Conservation (phyloP, 2,888 invertebrate species). For the Mystacides longicornis region DNA sequence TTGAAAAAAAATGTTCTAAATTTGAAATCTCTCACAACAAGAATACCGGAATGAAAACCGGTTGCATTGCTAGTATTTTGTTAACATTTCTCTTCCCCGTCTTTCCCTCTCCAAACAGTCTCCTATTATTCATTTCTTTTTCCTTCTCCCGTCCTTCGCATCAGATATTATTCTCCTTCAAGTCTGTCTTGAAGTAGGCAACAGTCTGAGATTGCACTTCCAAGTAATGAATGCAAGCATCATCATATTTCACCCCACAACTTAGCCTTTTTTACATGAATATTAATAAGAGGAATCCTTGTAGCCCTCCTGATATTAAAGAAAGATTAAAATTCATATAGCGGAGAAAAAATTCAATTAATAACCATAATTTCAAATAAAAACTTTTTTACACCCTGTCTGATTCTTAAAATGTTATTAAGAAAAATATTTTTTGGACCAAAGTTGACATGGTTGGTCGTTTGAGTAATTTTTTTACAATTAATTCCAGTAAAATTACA, state of each 20-base stretch:
- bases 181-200: neutral
- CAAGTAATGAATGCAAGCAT: neutral
- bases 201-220: neutral
- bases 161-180: neutral
- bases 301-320: neutral
- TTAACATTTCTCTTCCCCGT: too few species aligned
- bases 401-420: too few species aligned
- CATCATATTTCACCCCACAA: neutral
- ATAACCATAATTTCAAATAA: too few species aligned
- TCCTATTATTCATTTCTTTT: neutral
- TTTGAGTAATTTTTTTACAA: too few species aligned
- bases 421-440: too few species aligned
- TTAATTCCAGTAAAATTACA: too few species aligned
- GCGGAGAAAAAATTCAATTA: neutral
- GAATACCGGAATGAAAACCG: too few species aligned
- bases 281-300: neutral
- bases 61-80: too few species aligned
- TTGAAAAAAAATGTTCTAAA: too few species aligned
- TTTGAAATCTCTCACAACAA: too few species aligned
- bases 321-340: neutral
- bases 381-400: too few species aligned
- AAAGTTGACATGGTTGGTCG: too few species aligned
- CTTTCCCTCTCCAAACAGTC: neutral
- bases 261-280: neutral
- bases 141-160: neutral